Base-by-base conservation (phyloP, 2,797 vertebrate species). In the Selene dorsalis region DNA sequence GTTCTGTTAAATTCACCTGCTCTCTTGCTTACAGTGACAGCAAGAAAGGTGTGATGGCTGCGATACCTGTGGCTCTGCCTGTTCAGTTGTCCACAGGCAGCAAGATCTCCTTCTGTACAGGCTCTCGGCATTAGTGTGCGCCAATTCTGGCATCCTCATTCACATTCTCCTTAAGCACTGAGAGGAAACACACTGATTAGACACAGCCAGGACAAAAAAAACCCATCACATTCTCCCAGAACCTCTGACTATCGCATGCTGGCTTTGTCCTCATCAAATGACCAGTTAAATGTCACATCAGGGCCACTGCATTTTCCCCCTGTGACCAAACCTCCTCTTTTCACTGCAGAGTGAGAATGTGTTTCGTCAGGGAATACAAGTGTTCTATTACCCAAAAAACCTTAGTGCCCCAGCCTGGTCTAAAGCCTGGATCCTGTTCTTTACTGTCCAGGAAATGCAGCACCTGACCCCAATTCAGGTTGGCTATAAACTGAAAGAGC, bases 381-480 rank as follows among this genome's bases (percentile, higher is more conserved):
- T 50, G 30, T 71, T 74, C 55, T 58, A 41, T 68, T 28, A 65
- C 18, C 9, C 47, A 56, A 26, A 79, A 69, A 79, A 59, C 16
- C 22, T 63, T 14, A 63, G 74, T 73, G 64, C 60, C 22, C 8
- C 5, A 0, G 12, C 13, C 41, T 63, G 17, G 17, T 77, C 35
- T 24, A 50, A 6, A 61, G 35, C 30, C 53, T 59, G 24, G 10
- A 9, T 39, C 18, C 14, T 71, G 57, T 68, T 66, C 20, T 73
- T 62, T 48, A 59, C 57, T 65, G 39, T 74, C 28, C 26, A 79
- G 48, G 72, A 64, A 65, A 71, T 58, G 32, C 38, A 66, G 66
- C 45, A 66, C 53, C 39, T 78, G 76, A 88, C 66, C 69, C 58
- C 16, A 1, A 39, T 60, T 82, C 59, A 69, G n/a, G 60, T 4